Base-by-base conservation (phyloP, 2,888 invertebrate genomes). In the Arctia plantaginis region DNA sequence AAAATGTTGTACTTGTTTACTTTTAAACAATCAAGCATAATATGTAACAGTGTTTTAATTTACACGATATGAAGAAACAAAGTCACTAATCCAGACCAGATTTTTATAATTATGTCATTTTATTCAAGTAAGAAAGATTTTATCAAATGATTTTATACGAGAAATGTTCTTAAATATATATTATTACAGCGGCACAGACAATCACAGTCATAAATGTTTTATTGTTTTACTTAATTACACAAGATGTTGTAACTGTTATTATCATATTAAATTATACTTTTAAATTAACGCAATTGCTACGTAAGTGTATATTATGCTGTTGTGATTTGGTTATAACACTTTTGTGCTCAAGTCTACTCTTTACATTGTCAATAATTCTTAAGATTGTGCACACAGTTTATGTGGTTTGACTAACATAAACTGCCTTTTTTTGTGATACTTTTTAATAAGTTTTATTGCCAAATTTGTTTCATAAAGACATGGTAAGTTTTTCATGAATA, bases 191-290 rank as follows among this genome's bases (percentile, higher is more conserved):
- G 18, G 62, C 30, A 30, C 62, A 62, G 30, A 62, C 30, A 62
- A 30, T 30, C 27, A 18, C 18, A 62, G 30, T 62, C 8, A 18
- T 59, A 59, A 55, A 27, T 59, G n/a, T 59, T 59, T 59, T 59
- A 59, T 62, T 62, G 27, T 62, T 62, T 62, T 30, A 62, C 18
- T 15, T 62, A 23, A n/a, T 62, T 30, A 18, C 62, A 62, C 30
- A 30, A 30, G 15, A 71, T 65, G 20, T 51, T 64, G 71, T 18
- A 69, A 75, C 76, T 75, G 73, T 72, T 74, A 83, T 75, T 74
- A 81, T 69, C 69, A 77, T 77, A 79, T 81, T 77, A 79, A 27
- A 81, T 82, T 82, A 77, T 72, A 76, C 77, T 72, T 81, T 76
- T 71, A 77, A 83, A 76, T 65, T 78, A 78, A 73, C 69, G 69